Base-by-base conservation (phyloP, 2,113 vertebrate species). In the Myiagra hebetior region DNA sequence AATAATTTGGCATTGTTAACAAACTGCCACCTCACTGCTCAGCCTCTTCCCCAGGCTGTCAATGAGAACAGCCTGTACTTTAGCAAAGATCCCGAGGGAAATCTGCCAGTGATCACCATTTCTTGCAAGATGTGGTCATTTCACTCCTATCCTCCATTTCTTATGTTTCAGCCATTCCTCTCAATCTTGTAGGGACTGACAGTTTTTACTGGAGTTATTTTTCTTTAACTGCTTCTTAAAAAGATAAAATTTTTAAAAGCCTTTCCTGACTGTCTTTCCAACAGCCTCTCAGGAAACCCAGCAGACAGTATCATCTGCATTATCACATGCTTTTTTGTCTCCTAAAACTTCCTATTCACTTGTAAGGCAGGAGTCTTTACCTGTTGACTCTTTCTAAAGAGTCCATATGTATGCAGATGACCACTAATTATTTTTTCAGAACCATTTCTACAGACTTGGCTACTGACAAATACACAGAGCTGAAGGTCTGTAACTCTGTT, bases 11-110 rank as follows among this genome's bases (percentile, higher is more conserved):
- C 67, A 50, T 30, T 89, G 72, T 91, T 76, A 96, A 89, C 19
- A 37, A 84, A 88, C 76, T 63, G 91, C 88, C 55, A 90, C 79
- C 67, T 96, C 92, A 57, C 78, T 69, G 67, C 68, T 95, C 72
- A 74, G 74, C 59, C 83, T 83, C 50, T 37, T 86, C 64, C 72
- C 63, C 39, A 74, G 42, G 42, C 47, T 80, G 72, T 37, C 3
- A 5, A 67, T 24, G 39, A 1, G 8, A 93, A 91, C 42, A 86
- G 75, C 41, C 53, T 68, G 31, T 60, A 76, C 82, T 90, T 85
- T 14, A 85, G 56, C 56, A 90, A 50, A 90, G 49, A 65, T 68
- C 91, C 87, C 68, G 0, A 35, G 63, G 79, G 94, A 94, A 94
- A 93, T 80, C 63, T 69, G 67, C 46, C 63, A 68, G 75, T 13